These are phyloP conservation scores for Dipodomys merriami DNA, from an alignment of 2,113 vertebrate species.

Conservation along the genomic window DNA sequence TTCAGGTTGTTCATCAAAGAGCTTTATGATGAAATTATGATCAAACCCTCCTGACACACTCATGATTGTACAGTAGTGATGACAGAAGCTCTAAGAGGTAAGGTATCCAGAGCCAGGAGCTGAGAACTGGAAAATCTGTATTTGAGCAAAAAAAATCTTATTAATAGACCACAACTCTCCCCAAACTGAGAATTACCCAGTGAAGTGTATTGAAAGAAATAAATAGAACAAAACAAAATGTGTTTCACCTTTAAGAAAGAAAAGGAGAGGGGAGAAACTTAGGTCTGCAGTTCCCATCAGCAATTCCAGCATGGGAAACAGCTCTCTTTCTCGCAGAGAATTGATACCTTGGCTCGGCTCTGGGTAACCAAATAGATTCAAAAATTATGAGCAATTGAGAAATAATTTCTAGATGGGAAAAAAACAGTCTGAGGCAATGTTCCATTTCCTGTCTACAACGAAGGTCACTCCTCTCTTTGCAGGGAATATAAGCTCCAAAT, in stretches of 20 bases:
- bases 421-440: neutral
- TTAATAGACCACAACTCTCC: neutral
- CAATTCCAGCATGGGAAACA: constrained; percentile 60
- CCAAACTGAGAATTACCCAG: neutral
- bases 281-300: constrained; percentile 55
- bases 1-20: neutral
- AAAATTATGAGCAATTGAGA: constrained; percentile 74
- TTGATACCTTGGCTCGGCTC: constrained; percentile 60
- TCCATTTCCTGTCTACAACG: neutral
- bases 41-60: too few species aligned
- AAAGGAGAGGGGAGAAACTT: neutral
- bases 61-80: neutral
- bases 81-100: neutral
- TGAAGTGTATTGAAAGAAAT: neutral
- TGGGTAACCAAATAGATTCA: constrained; percentile 56
- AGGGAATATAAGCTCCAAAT: neutral
- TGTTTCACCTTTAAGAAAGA: constrained; percentile 45
- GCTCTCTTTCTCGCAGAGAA: constrained; percentile 59
- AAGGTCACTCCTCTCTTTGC: constrained; percentile 27
- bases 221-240: constrained; percentile 24
- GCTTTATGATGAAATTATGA: too few species aligned
- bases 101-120: neutral
- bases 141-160: neutral
- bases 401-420: constrained; percentile 68
- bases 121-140: neutral